Base-by-base conservation (phyloP, 2,888 invertebrate genomes). In the Diaphora mendica region DNA sequence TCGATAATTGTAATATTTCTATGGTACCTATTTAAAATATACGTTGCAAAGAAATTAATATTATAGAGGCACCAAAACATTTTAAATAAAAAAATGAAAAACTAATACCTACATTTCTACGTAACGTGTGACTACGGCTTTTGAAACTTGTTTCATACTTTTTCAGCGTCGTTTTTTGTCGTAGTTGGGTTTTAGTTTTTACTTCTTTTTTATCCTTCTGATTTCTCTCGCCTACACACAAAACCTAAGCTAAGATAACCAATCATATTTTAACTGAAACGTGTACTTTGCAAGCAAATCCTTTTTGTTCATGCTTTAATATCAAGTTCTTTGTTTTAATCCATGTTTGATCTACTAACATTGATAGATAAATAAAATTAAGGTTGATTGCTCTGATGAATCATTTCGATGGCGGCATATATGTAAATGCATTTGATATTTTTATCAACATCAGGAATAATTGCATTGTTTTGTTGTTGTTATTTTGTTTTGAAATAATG, bases 391-490 rank as follows among this genome's bases (percentile, higher is more conserved):
- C 51, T 23, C n/a, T 35, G 13, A 68, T 68, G 33, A 30, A 15
- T 68, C 44, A 68, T 17, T n/a, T 33, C 1, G n/a, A 35, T 23
- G 1, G 23, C 48, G 48, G 23, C 9, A 51, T 23, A 23, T 23
- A 23, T 23, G 8, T 51, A 48, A 33, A 4, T 35, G 35, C 13
- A 35, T 20, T 51, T 68, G 26, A 55, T 55, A 51, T 68, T 11
- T 33, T 68, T 39, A 55, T 68, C 68, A n/a, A 39, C 51, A 4
- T 35, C 33, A 20, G 55, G 9, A 35, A n/a, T 17, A 3, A 68
- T 3, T 68, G 35, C 55, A n/a, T 68, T 68, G 35, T 68, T n/a
- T 55, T 17, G 33, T 33, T 68, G 8, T 51, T 55, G 23, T 68
- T 39, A 35, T 68, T 68, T 51, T 68, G 67, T 30, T 67, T 67